Base-by-base conservation (phyloP, 2,797 vertebrate species). In the Telmatherina bonti region DNA sequence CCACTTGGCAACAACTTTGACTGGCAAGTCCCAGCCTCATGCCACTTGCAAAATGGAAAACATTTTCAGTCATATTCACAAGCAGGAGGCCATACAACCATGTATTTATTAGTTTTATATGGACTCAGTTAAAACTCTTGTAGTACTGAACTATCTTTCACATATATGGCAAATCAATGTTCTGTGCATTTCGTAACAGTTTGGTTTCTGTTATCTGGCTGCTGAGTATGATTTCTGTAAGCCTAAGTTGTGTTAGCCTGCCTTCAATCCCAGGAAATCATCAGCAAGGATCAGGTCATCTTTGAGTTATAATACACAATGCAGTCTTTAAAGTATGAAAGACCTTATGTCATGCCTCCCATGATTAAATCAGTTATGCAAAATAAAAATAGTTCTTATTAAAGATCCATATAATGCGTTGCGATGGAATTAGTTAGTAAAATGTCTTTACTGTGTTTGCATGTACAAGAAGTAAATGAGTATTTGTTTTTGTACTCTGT, bases 241-340 rank as follows among this genome's bases (percentile, higher is more conserved):
- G 56, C 57, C 16, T 52, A 51, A 29, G 33, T 74, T 73, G 67
- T 74, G n/a, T 9, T 30, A 63, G 62, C 74, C 57, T 47, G 58
- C n/a, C 63, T 49, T 69, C 73, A 81, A 64, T 76, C 2, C 10
- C 68, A 85, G 74, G 72, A 79, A 85, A 61, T 60, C 43, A 24
- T 54, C 66, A 13, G 24, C 26, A 71, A 74, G 73, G 62, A 35
- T 84, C 61, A 59, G 51, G 18, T 3, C 31, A 64, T 66, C 30
- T 63, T 74, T 11, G 33, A 45, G 53, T 51, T 64, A 30, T 63
- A 9, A 16, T 20, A 26, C 55, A 63, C 56, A 58, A 38, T 71
- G 52, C 55, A 47, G 53, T 61, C n/a, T 55, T 57, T 63, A 52
- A 36, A 5, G 24, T 47, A 33, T 12, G 5, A 33, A 66, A 49